Conservation (phyloP, 2,113 vertebrate species). For the Corythornis cristatus region DNA sequence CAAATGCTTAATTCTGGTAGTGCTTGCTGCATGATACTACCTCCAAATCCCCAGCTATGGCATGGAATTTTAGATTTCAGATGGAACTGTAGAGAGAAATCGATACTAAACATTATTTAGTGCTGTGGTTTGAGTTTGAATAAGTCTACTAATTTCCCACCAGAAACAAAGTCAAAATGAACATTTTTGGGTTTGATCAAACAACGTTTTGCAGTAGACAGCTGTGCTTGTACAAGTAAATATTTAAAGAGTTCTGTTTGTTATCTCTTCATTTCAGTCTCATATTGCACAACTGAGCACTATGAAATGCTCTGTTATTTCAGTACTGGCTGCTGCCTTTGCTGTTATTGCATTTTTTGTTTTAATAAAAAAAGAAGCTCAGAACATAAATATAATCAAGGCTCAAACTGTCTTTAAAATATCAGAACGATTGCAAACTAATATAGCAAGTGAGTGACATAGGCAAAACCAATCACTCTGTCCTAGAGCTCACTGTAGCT, state of each 20-base stretch:
- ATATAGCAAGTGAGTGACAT: neutral
- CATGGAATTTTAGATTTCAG: neutral
- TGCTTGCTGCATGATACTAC: neutral
- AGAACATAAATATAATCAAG: neutral
- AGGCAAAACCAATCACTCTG: neutral
- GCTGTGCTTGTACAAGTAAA: neutral
- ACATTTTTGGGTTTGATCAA: neutral
- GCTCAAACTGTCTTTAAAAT: neutral
- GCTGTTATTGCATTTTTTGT: neutral
- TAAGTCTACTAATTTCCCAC: neutral
- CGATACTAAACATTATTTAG: neutral
- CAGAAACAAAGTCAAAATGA: neutral
- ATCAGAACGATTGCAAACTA: neutral
- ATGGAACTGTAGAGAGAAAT: neutral
- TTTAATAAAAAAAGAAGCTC: neutral
- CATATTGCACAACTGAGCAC: neutral
- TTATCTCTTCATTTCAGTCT: slow-evolving; percentile 2
- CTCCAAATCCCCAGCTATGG: neutral
- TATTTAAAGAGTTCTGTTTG: neutral
- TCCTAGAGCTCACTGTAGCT: neutral
- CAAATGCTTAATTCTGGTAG: neutral
- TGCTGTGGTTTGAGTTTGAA: neutral
- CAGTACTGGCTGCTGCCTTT: neutral
- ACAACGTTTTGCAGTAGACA: slow-evolving; percentile 6
- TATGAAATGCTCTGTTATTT: neutral